Evolutionary conservation across 2,888 invertebrate genomes (phyloP).

Genomic region (Sialis fuliginosa): DNA sequence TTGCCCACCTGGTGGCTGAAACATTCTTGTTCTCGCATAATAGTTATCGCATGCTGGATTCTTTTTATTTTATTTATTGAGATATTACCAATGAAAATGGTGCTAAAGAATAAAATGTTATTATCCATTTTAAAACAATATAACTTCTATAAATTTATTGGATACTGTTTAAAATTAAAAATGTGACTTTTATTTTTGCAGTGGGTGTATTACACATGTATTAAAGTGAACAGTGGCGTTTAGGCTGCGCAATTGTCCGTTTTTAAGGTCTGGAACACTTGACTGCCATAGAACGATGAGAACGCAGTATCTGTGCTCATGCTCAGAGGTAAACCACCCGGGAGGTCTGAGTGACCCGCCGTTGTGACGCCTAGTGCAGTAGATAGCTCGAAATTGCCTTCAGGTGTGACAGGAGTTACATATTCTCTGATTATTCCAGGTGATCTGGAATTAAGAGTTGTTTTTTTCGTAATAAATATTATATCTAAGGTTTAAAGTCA

Average conservation of each 20-base stretch:
- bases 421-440: conserved; percentile 16
- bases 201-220: too few species aligned
- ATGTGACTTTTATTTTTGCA: too few species aligned
- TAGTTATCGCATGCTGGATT: too few species aligned
- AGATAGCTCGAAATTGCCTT: conserved; percentile 26
- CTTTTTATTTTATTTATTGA: too few species aligned
- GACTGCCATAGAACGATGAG: conserved; percentile 34
- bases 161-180: too few species aligned
- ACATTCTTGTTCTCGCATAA: too few species aligned
- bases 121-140: too few species aligned
- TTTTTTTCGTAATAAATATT: background rate
- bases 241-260: conserved; percentile 5
- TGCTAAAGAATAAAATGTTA: too few species aligned
- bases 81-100: too few species aligned
- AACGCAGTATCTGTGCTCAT: conserved; percentile 34
- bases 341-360: conserved; percentile 22
- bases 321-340: conserved; percentile 25
- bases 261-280: conserved; percentile 20
- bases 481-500: background rate
- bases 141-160: too few species aligned
- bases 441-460: background rate
- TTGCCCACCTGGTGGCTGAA: too few species aligned
- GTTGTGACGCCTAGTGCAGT: conserved; percentile 27
- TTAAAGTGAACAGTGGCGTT: background rate
- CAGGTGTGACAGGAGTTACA: conserved; percentile 22